Evolutionary conservation across 2,888 invertebrate genomes (phyloP).

Genomic region (Drosophila differens): DNA sequence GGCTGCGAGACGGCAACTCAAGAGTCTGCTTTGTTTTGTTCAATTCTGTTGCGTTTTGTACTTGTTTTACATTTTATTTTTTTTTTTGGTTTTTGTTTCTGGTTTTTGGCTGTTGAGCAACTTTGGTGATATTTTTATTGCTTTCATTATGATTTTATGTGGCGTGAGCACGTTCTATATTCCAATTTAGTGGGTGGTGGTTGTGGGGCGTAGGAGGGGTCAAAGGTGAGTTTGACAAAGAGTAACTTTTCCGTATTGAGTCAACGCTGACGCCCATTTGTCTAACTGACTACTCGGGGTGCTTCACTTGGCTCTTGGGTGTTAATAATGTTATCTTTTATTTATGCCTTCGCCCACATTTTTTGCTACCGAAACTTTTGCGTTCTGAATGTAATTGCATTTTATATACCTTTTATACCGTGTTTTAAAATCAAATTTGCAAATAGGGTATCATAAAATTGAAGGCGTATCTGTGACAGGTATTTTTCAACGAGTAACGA

Average conservation of each 20-base stretch:
- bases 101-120: conserved; percentile 34
- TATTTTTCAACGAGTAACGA: neutral
- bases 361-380: conserved; percentile 58
- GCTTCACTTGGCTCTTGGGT: conserved; percentile 56
- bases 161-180: conserved; percentile 68
- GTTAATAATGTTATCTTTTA: conserved; percentile 81
- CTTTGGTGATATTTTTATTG: conserved; percentile 73
- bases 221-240: neutral
- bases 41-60: conserved; percentile 17
- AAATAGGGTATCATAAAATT: neutral
- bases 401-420: conserved; percentile 48
- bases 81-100: conserved; percentile 12
- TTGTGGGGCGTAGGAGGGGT: neutral
- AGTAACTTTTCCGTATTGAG: conserved; percentile 59
- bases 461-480: neutral
- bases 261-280: conserved; percentile 72
- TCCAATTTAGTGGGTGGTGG: conserved; percentile 15
- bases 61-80: conserved; percentile 24
- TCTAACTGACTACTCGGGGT: conserved; percentile 56
- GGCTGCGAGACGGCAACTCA: conserved; percentile 55
- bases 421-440: neutral
- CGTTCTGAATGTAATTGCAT: conserved; percentile 69
- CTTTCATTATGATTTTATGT: conserved; percentile 79
- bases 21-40: conserved; percentile 37
- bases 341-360: conserved; percentile 51